These are phyloP conservation scores for Scolopax bukidnonensis DNA, from an alignment of 2,797 vertebrate species.

Conservation along the genomic window DNA sequence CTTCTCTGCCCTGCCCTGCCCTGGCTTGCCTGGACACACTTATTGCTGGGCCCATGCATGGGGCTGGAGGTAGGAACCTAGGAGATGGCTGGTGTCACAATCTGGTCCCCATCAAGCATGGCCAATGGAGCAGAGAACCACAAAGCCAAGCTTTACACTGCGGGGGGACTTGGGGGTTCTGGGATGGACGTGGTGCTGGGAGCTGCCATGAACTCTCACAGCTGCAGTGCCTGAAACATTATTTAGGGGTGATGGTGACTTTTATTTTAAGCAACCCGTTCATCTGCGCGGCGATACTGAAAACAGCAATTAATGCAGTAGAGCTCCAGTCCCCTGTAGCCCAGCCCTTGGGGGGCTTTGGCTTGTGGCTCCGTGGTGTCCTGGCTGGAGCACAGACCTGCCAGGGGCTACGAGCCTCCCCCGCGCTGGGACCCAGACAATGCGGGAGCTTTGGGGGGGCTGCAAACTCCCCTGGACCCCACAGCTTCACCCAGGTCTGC, in stretches of 20 bases:
- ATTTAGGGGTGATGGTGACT: background rate
- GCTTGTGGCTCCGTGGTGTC: background rate
- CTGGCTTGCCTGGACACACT: background rate
- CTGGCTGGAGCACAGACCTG: background rate
- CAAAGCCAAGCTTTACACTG: background rate
- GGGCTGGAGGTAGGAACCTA: background rate
- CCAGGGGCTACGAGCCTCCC: background rate
- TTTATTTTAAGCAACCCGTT: background rate
- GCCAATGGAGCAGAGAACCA: background rate
- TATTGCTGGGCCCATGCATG: fast-evolving
- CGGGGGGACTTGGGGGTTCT: fast-evolving
- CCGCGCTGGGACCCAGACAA: background rate
- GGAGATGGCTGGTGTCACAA: background rate
- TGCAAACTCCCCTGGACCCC: background rate
- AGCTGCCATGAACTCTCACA: background rate
- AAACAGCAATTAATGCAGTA: background rate
- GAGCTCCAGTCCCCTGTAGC: background rate
- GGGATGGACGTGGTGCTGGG: background rate
- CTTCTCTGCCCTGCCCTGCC: background rate
- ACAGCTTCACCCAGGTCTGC: background rate
- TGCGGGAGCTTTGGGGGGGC: background rate
- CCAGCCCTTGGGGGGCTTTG: background rate
- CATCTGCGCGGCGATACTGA: fast-evolving
- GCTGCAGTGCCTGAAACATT: background rate
- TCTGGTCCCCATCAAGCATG: fast-evolving